These are phyloP conservation scores for Cephus runcator DNA, from an alignment of 2,888 invertebrate genomes.

Conservation along the genomic window DNA sequence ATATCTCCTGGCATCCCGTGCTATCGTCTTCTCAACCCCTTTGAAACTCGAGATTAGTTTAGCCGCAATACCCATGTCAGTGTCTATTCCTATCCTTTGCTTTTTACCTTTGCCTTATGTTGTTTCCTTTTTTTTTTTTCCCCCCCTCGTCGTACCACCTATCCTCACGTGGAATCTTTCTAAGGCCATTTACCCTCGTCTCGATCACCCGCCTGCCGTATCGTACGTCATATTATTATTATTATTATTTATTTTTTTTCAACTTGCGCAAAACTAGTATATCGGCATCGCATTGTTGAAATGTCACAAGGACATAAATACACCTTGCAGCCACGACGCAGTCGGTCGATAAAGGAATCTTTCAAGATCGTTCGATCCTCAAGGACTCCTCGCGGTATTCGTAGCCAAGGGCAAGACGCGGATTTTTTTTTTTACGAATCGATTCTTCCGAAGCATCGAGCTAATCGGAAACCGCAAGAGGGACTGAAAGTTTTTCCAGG, in stretches of 20 bases:
- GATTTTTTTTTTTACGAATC: neutral
- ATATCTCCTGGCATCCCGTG: neutral
- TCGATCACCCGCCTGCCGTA: neutral
- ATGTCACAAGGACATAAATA: neutral
- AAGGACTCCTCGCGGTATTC: neutral
- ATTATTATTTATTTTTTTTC: neutral
- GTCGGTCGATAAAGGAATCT: neutral
- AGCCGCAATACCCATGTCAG: neutral
- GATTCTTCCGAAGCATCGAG: neutral
- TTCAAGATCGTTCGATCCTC: neutral
- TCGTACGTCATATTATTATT: neutral
- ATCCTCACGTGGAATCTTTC: neutral
- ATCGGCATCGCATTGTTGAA: neutral
- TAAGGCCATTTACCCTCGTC: neutral
- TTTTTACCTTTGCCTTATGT: neutral
- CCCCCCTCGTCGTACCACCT: neutral
- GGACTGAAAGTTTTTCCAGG: neutral
- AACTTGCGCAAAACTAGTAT: too few relatives aligned
- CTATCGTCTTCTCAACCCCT: neutral
- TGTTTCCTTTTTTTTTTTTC: neutral
- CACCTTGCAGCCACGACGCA: neutral
- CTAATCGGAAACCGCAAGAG: neutral
- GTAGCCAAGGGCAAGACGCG: neutral
- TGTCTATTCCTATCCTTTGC: neutral
- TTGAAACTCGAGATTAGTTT: neutral